Conservation (phyloP, 2,113 vertebrate species). For the Noctilio leporinus region DNA sequence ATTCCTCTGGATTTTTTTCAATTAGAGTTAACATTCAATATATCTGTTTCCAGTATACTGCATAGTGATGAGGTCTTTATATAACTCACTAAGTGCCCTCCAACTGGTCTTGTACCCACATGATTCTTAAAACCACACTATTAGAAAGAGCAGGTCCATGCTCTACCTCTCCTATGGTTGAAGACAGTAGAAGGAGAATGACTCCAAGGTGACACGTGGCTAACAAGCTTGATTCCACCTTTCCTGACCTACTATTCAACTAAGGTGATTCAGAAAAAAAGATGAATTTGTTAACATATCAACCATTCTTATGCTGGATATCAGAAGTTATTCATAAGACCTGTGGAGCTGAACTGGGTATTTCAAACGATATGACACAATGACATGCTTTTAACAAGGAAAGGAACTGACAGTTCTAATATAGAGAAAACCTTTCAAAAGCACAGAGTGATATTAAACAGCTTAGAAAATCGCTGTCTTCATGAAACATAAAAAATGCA, state of each 20-base stretch:
- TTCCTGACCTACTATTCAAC: neutral
- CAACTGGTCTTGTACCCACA: neutral
- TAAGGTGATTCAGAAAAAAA: neutral
- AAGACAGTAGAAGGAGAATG: neutral
- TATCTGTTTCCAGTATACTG: neutral
- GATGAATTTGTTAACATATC: neutral
- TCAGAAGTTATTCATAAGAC: neutral
- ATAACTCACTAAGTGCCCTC: neutral
- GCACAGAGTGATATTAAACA: neutral
- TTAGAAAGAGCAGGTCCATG: neutral
- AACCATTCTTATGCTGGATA: neutral
- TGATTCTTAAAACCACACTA: neutral
- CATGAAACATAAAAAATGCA: neutral
- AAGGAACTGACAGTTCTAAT: neutral
- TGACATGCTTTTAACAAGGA: neutral
- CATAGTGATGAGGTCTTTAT: neutral
- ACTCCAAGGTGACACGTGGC: neutral
- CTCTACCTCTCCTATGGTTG: neutral
- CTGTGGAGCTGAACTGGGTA: neutral
- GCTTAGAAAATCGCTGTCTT: neutral
- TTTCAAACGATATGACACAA: neutral
- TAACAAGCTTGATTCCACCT: neutral
- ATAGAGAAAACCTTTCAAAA: neutral
- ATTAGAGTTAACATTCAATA: neutral
- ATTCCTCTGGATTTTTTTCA: neutral